phyloP scores from a whole-genome alignment of 1,140 invertebrate genomes.

The Drosophila mojavensis region DNA sequence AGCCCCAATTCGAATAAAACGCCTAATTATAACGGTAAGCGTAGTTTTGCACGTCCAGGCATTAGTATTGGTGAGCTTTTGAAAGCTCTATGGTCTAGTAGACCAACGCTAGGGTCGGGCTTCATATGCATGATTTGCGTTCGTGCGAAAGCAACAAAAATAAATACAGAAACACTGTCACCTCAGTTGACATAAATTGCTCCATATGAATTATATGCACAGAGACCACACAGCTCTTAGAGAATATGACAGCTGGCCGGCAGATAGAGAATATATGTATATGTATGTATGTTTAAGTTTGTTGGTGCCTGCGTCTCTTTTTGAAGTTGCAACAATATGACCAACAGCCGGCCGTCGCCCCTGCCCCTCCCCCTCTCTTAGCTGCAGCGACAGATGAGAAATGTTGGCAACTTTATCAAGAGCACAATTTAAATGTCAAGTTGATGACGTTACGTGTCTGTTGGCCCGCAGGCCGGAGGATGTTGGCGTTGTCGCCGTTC shows the following conservation, averaged over 20 bases:
- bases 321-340: slow-evolving; percentile 54
- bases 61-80: slow-evolving; percentile 18
- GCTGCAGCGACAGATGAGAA: slow-evolving; percentile 34
- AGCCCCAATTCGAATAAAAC: slow-evolving; percentile 20
- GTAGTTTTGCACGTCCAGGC: slow-evolving; percentile 22
- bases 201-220: slow-evolving; percentile 58
- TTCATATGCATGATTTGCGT: slow-evolving; percentile 24
- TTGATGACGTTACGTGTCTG: slow-evolving; percentile 75
- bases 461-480: slow-evolving; percentile 43
- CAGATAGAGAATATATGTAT: slow-evolving; percentile 14
- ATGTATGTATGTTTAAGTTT: neutral
- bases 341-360: slow-evolving; percentile 30
- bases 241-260: slow-evolving; percentile 61
- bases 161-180: slow-evolving; percentile 46
- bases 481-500: slow-evolving; percentile 23
- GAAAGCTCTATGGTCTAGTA: neutral
- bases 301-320: slow-evolving; percentile 30
- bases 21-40: slow-evolving; percentile 37
- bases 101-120: neutral
- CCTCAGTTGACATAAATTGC: slow-evolving; percentile 69
- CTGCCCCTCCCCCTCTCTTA: neutral
- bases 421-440: slow-evolving; percentile 80
- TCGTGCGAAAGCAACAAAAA: slow-evolving; percentile 39
- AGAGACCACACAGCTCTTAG: slow-evolving; percentile 55
- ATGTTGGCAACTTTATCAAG: slow-evolving; percentile 80